phyloP scores from a whole-genome alignment of 1,140 invertebrate species.

The Hormaphis cornu region DNA sequence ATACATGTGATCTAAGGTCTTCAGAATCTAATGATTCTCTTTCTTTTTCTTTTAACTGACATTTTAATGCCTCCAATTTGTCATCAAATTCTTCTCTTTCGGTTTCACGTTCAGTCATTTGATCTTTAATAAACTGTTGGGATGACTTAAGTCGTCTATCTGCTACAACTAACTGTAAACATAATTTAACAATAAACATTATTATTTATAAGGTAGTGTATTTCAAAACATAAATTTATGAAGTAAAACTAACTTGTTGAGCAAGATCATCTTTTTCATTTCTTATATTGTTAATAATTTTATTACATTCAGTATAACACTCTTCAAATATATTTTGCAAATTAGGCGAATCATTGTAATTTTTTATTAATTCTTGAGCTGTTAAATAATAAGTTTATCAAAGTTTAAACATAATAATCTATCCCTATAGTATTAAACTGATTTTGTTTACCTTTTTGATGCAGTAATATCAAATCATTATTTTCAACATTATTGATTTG shows the following conservation, averaged over 20 bases:
- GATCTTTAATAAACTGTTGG: conserved; percentile 11
- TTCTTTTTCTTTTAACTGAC: conserved; percentile 9
- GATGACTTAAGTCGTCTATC: not conserved
- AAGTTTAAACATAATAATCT: no score
- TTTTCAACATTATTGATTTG: not conserved
- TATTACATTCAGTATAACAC: not conserved
- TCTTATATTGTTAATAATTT: conserved; percentile 1
- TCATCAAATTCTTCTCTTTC: conserved; percentile 19
- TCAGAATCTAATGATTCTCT: conserved; percentile 6
- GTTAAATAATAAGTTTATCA: not conserved
- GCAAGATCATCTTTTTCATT: conserved; percentile 25
- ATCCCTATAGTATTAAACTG: no score
- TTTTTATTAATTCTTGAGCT: conserved; percentile 23
- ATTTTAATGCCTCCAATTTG: conserved; percentile 3
- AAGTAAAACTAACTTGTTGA: conserved; percentile 8
- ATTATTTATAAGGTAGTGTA: not conserved
- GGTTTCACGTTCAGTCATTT: conserved; percentile 10
- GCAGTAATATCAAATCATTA: conserved; percentile 8
- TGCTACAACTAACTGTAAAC: not conserved
- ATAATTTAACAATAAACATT: not conserved
- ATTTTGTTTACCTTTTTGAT: conserved; percentile 6
- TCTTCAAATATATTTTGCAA: conserved; percentile 16
- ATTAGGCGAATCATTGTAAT: not conserved
- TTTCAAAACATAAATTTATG: no score
- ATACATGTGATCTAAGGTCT: conserved; percentile 11